These are phyloP conservation scores for Belonocnema kinseyi DNA, from an alignment of 1,140 invertebrate species.

Conservation along the genomic window DNA sequence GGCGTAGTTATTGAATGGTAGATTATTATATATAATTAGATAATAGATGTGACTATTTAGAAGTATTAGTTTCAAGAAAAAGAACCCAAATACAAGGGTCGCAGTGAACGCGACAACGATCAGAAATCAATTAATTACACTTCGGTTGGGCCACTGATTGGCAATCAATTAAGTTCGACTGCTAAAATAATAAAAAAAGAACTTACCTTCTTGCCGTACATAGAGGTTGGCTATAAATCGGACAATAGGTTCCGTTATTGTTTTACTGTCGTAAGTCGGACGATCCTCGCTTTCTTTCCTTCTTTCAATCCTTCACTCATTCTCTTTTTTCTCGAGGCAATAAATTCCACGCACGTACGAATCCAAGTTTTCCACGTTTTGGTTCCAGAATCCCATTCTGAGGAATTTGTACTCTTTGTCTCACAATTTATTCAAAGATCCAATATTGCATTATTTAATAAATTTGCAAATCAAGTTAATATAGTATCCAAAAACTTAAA, in stretches of 20 bases:
- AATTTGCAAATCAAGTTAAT: too few species aligned
- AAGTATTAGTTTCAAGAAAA: neutral
- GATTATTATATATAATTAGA: too few species aligned
- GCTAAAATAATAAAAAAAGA: neutral
- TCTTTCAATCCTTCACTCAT: conserved; percentile 35
- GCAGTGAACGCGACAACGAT: conserved; percentile 29
- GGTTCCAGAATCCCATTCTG: conserved; percentile 35
- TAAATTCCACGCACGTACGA: conserved; percentile 57
- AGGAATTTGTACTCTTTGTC: too few species aligned
- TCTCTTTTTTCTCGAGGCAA: conserved; percentile 44
- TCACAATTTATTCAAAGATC: too few species aligned
- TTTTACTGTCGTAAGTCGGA: neutral
- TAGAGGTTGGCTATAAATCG: neutral
- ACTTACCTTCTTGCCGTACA: too few species aligned
- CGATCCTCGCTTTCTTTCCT: neutral
- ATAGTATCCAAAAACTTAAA: too few species aligned
- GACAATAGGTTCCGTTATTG: conserved; percentile 19
- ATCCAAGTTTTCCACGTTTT: conserved; percentile 51
- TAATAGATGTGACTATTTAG: neutral
- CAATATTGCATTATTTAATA: too few species aligned
- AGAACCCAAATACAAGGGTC: neutral
- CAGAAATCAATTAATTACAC: conserved; percentile 33
- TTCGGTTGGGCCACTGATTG: conserved; percentile 23
- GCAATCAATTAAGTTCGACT: conserved; percentile 27
- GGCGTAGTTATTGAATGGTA: too few species aligned